Evolutionary conservation across 2,888 invertebrate species (phyloP).

Genomic region (Plemyria rubiginata): DNA sequence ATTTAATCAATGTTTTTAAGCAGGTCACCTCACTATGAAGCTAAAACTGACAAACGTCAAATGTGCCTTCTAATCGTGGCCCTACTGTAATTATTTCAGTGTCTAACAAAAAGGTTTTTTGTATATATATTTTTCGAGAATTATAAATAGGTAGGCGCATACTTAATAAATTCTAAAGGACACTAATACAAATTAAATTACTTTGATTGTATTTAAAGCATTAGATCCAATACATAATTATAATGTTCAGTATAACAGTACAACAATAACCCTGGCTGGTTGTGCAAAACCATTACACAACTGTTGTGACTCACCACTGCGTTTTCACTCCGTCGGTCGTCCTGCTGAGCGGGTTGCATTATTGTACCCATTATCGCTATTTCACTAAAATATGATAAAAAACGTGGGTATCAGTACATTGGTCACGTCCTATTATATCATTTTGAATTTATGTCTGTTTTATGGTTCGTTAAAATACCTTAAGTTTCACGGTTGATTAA

Average conservation of each 20-base stretch:
- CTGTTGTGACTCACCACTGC: slow-evolving; percentile 70
- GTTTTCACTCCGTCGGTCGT: slow-evolving; percentile 70
- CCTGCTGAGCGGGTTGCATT: slow-evolving; percentile 62
- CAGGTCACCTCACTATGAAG: no score
- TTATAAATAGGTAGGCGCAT: no score
- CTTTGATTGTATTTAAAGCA: slow-evolving; percentile 21
- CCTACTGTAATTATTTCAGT: no score
- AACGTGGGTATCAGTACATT: slow-evolving; percentile 24
- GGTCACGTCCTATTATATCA: slow-evolving; percentile 14
- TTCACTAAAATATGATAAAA: slow-evolving; percentile 34
- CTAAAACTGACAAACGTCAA: no score
- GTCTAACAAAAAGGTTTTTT: no score
- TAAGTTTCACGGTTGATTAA: slow-evolving; percentile 11
- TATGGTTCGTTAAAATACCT: slow-evolving; percentile 14
- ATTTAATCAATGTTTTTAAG: no score
- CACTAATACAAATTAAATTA: neutral
- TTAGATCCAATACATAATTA: slow-evolving; percentile 38
- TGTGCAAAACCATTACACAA: slow-evolving; percentile 78
- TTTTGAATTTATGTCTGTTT: neutral
- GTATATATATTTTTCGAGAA: no score
- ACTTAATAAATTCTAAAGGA: no score
- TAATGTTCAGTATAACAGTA: slow-evolving; percentile 57
- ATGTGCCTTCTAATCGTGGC: no score
- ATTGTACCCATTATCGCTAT: slow-evolving; percentile 63
- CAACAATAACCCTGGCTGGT: slow-evolving; percentile 60